Evolutionary conservation across 2,888 invertebrate species (phyloP).

Genomic region (Notocelia uddmanniana): DNA sequence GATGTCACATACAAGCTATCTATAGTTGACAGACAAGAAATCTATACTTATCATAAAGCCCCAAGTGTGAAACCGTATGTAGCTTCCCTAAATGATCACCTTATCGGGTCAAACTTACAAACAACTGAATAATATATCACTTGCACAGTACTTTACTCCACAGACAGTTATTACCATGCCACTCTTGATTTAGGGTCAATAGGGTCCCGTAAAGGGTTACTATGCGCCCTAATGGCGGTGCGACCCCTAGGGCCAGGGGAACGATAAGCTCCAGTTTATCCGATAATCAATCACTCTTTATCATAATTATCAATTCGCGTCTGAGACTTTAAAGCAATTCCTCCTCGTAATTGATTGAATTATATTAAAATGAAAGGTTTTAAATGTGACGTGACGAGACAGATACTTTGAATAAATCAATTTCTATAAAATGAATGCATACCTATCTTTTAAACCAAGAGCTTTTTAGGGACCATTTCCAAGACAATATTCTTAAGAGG

Average conservation of each 20-base stretch:
- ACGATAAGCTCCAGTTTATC: constrained; percentile 37
- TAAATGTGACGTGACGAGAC: neutral
- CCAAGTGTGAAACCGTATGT: no score
- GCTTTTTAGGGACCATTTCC: no score
- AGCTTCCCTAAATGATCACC: neutral
- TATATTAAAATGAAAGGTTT: neutral
- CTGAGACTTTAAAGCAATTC: neutral
- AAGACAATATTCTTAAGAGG: no score
- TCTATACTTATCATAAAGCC: no score
- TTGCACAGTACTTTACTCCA: constrained; percentile 30
- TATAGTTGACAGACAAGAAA: no score
- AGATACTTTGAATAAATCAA: neutral
- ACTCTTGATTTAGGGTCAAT: constrained; percentile 44
- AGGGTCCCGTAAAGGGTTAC: constrained; percentile 35
- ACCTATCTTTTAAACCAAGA: no score
- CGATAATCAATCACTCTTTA: constrained; percentile 37
- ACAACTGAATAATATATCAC: constrained; percentile 39
- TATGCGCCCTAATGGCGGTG: constrained; percentile 34
- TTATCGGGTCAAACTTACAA: constrained; percentile 9
- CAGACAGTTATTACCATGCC: constrained; percentile 41
- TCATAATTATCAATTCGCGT: constrained; percentile 38
- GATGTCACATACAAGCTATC: no score
- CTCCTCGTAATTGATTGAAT: constrained; percentile 14
- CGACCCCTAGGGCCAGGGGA: constrained; percentile 19
- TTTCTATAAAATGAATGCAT: no score